phyloP scores from a whole-genome alignment of 2,888 invertebrate species.

The Heteromurus nitidus region DNA sequence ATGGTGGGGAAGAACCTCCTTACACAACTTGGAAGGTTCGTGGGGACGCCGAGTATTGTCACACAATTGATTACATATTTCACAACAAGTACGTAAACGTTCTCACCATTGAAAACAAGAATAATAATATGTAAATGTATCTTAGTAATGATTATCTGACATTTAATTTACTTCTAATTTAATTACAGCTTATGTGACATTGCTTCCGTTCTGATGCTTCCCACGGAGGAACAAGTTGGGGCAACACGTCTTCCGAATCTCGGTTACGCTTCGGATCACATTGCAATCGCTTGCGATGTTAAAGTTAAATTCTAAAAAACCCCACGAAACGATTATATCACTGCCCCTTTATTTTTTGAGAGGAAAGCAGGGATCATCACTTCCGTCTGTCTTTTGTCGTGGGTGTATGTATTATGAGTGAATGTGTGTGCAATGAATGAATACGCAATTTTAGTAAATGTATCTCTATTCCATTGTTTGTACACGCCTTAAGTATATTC shows the following conservation, averaged over 20 bases:
- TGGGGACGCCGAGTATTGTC: conserved; percentile 83
- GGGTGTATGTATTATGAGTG: background rate
- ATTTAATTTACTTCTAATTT: conserved; percentile 14
- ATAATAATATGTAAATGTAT: too few species aligned
- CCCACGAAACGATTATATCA: too few species aligned
- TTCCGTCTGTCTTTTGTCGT: conserved; percentile 11
- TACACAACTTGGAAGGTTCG: conserved; percentile 87
- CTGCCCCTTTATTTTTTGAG: too few species aligned
- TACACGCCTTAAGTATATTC: too few species aligned
- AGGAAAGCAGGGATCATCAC: too few species aligned
- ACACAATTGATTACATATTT: conserved; percentile 86
- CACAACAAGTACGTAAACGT: conserved; percentile 77
- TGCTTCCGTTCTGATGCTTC: conserved; percentile 79
- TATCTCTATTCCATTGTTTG: too few species aligned
- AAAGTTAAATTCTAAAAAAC: conserved; percentile 49
- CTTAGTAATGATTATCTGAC: background rate
- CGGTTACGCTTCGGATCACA: conserved; percentile 86
- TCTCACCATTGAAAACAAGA: background rate
- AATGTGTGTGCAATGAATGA: background rate
- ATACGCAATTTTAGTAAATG: conserved; percentile 7
- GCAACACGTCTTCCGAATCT: conserved; percentile 81
- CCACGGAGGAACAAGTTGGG: conserved; percentile 82
- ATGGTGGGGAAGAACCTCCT: conserved; percentile 79
- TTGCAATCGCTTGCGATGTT: conserved; percentile 83
- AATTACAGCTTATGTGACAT: conserved; percentile 77